Conservation (phyloP, 2,113 vertebrate genomes). For the Acanthisitta chloris region DNA sequence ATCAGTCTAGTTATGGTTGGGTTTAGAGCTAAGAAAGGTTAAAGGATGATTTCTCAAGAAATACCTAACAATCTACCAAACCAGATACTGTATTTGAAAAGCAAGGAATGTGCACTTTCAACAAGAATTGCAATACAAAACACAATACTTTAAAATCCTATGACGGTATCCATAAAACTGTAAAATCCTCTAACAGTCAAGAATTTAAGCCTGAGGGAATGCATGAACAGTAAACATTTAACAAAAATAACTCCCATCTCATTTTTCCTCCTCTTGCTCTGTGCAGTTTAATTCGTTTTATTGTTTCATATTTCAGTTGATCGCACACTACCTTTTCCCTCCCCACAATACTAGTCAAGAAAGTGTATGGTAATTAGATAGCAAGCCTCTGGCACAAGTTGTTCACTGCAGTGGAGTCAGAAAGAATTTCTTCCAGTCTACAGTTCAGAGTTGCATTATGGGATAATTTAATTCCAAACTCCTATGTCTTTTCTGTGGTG, state of each 20-base stretch:
- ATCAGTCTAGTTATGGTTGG: not conserved
- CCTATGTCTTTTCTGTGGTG: not conserved
- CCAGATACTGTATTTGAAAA: not conserved
- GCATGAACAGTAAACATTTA: not conserved
- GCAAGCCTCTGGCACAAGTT: constrained; percentile 23
- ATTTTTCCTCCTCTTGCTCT: not conserved
- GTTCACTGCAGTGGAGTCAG: not conserved
- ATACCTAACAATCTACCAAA: not conserved
- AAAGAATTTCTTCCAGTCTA: not conserved
- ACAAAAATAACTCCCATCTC: not conserved
- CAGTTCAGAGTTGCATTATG: not conserved
- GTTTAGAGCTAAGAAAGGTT: not conserved
- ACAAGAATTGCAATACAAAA: not conserved
- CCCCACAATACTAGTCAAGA: not conserved
- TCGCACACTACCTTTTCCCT: not conserved
- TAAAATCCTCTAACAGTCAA: not conserved
- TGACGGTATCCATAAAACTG: not conserved
- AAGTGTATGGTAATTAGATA: constrained; percentile 23
- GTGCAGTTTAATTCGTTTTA: not conserved
- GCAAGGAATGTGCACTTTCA: not conserved
- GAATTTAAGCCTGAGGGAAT: constrained; percentile 18
- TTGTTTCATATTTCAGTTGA: constrained; percentile 15
- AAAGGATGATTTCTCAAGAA: not conserved
- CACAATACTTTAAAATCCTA: not conserved
- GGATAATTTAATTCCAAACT: not conserved